Evolutionary conservation across 2,888 invertebrate genomes (phyloP), one percentile per base, ranked within the genome.

Genomic region (Pediacus dermestoides): DNA sequence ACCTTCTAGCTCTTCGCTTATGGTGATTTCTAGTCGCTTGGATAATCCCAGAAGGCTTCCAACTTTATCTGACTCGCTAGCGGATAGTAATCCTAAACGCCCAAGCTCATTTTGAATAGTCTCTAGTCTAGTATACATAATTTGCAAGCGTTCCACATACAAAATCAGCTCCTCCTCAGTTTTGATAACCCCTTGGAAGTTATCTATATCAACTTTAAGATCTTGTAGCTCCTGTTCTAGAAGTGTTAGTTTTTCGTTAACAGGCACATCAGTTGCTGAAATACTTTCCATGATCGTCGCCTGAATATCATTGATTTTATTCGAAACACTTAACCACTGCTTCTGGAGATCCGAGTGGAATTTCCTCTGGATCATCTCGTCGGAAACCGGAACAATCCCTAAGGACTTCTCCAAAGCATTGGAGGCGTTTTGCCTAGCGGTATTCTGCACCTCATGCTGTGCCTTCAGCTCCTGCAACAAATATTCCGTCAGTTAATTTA

Each of bases 401-500:
- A 90, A 64, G 0, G 89, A 82, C 53, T 83, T 83, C 58, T 89
- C 87, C 53, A 90, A 81, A 44, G 81, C 80, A 26, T 77, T 73
- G 10, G 80, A 80, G 0, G 85, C 81, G 51, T 88, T 86, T 41
- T 80, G 80, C 34, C 82, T 79, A 31, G 88, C 75, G 48, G 81
- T 82, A 52, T 86, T 88, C 63, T 89, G 79, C 13, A 89, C 80
- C 72, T 89, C 89, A 56, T 87, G 86, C 55, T 89, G 88, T 0
- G 89, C 90, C 66, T 88, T 89, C 28, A 90, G 67, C 69, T 90
- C 90, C 79, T 78, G 52, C 0, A 56, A 46, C 13, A 28, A 42
- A 34, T 18, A 6, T 18, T 18, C 8, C 4, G 18, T 18, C 4
- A 18, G 4, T 18, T 18, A 18, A 6, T 18, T 6, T 18, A 32